Evolutionary conservation across 2,888 invertebrate genomes (phyloP), one percentile per base, ranked within the genome.

Genomic region (Caenorhabditis panamensis): DNA sequence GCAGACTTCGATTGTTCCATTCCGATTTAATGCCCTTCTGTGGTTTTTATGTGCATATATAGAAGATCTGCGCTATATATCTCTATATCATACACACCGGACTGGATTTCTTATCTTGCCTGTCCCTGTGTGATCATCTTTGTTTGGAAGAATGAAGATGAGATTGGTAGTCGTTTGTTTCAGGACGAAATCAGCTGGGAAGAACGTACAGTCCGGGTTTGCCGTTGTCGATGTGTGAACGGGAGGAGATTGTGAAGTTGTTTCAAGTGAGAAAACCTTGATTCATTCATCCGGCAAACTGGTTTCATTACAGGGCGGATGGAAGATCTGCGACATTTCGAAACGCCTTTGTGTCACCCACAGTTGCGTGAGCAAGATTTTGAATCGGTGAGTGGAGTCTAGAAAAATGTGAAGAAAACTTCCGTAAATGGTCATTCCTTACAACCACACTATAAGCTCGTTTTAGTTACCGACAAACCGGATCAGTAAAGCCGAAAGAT

Each of bases 241-340:
- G 90, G 8, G 87, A 90, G 61, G 84, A 89, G 36, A 90, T 90
- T 62, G 89, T 90, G 20, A 80, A 84, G 20, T 54, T 90, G 31
- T 89, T 87, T 80, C 87, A 88, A 79, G 86, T 86, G 18, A 49
- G 62, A 49, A 9, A n/a, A 58, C 47, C 26, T 62, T 9, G 3
- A 6, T 6, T n/a, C 24, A 37, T 18, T 28, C 20, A 28, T 22
- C 18, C 31, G 37, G 1, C 53, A 44, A 72, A 64, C 59, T 71
- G 53, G 51, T 69, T 66, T 16, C 13, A 11, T 72, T 82, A 16
- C 81, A 88, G 84, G 82, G 73, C 26, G 89, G 89, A 6, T 90
- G 90, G 90, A 89, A 89, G 75, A 90, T 90, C 22, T 90, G 90
- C 79, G 90, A 90, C 72, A 90, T 90, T 67, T 88, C 88, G 31